Conservation (phyloP, 2,888 invertebrate species). For the Coenonympha glycerion region DNA sequence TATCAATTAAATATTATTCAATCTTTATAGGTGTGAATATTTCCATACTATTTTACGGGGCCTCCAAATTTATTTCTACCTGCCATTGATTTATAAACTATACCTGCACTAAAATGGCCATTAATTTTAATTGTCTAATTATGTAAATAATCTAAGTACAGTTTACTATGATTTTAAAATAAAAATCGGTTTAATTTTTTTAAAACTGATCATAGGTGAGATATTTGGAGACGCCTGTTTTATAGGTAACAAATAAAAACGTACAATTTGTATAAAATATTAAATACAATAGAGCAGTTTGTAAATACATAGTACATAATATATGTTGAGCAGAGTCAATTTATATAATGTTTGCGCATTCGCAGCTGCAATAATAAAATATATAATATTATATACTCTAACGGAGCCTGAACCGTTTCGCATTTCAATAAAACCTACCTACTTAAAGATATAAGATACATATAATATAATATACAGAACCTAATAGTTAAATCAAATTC, state of each 20-base stretch:
- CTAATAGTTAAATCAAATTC: conserved; percentile 1
- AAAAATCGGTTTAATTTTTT: too few relatives aligned
- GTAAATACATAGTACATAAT: conserved; percentile 16
- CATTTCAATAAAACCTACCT: not conserved
- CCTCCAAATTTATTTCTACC: not conserved
- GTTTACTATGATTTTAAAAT: too few relatives aligned
- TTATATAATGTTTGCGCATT: conserved; percentile 23
- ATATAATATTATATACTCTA: not conserved
- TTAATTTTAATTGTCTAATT: too few relatives aligned
- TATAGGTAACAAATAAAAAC: not conserved
- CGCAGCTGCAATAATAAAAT: conserved; percentile 1
- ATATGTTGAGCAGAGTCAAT: conserved; percentile 24
- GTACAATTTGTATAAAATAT: conserved; percentile 26
- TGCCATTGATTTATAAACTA: too few relatives aligned
- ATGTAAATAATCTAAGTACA: too few relatives aligned
- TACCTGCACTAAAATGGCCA: not conserved
- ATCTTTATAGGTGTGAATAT: not conserved
- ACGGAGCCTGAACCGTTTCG: not conserved
- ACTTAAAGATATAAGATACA: not conserved
- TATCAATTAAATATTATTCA: too few relatives aligned
- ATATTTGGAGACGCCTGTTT: conserved; percentile 5
- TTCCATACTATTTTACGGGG: not conserved
- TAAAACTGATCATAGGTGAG: not conserved
- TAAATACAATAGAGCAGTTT: conserved; percentile 15
- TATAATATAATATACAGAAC: not conserved